Conservation (phyloP, 2,888 invertebrate genomes). For the Cephalotes varians region DNA sequence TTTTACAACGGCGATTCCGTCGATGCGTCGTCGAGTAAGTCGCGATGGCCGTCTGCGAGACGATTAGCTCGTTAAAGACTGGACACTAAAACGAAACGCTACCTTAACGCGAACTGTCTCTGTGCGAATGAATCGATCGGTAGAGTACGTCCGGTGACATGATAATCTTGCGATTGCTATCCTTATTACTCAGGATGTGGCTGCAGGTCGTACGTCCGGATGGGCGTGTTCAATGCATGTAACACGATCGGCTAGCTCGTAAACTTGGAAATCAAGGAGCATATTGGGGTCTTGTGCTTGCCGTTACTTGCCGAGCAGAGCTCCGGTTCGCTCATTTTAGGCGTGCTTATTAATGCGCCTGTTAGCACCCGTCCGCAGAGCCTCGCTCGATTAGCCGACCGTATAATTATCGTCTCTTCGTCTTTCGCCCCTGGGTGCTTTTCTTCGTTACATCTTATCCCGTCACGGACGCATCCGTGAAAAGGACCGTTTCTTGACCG, state of each 20-base stretch:
- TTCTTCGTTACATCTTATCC: constrained; percentile 21
- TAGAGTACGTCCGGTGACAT: neutral
- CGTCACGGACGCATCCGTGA: neutral
- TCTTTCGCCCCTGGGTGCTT: constrained; percentile 1
- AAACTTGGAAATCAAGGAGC: constrained; percentile 18
- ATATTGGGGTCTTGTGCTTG: neutral
- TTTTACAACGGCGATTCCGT: constrained; percentile 64
- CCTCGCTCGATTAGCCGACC: constrained; percentile 44
- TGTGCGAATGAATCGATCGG: constrained; percentile 1
- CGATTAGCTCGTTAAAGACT: constrained; percentile 17
- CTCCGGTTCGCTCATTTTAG: constrained; percentile 9
- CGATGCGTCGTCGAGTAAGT: constrained; percentile 10
- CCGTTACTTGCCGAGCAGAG: neutral
- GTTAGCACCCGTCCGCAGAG: constrained; percentile 35
- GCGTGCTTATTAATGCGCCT: constrained; percentile 48
- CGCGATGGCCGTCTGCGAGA: neutral
- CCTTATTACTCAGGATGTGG: neutral
- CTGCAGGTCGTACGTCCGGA: neutral
- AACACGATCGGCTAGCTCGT: constrained; percentile 14
- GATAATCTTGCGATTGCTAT: neutral
- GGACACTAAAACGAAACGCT: neutral
- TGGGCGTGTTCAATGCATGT: neutral
- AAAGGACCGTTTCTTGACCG: neutral
- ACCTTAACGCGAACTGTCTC: neutral
- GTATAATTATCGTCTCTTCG: constrained; percentile 56